Base-by-base conservation (phyloP, 2,888 invertebrate species). In the Selenia dentaria region DNA sequence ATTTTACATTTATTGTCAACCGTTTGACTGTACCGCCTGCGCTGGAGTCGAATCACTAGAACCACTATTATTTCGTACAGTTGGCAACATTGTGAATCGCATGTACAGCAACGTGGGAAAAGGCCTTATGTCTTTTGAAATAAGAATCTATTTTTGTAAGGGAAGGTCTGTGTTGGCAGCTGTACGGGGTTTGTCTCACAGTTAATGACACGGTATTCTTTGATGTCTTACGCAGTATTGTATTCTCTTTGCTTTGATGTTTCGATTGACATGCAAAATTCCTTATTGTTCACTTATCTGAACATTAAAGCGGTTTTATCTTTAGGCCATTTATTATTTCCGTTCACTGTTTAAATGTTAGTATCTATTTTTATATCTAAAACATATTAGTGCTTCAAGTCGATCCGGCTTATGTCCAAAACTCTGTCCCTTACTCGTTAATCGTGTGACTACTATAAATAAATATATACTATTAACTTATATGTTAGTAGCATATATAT, bases 241-340 rank as follows among this genome's bases (percentile, higher is more conserved):
- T n/a, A n/a, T n/a, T n/a, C n/a, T 65, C 77, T 85, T 84, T 86
- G 83, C n/a, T n/a, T n/a, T n/a, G n/a, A 84, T 79, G 76, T 76
- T 60, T 56, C 74, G 79, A 83, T 83, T 83, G 83, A 83, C 83
- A 85, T 85, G 81, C 82, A 82, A 83, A 84, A 74, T 69, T 70
- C 65, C 74, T 73, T 76, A 79, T 79, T 74, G 76, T 79, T 71
- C 70, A 67, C 73, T 71, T 67, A 24, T 61, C 16, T 14, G 14
- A n/a, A n/a, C n/a, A n/a, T n/a, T n/a, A n/a, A n/a, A n/a, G n/a
- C n/a, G n/a, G n/a, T n/a, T n/a, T n/a, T n/a, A n/a, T n/a, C n/a
- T n/a, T n/a, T n/a, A n/a, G n/a, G n/a, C n/a, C n/a, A n/a, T n/a
- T n/a, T n/a, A n/a, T n/a, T n/a, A n/a, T n/a, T n/a, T n/a, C n/a